Base-by-base conservation (phyloP, 2,888 invertebrate species). In the Eurytoma californica region DNA sequence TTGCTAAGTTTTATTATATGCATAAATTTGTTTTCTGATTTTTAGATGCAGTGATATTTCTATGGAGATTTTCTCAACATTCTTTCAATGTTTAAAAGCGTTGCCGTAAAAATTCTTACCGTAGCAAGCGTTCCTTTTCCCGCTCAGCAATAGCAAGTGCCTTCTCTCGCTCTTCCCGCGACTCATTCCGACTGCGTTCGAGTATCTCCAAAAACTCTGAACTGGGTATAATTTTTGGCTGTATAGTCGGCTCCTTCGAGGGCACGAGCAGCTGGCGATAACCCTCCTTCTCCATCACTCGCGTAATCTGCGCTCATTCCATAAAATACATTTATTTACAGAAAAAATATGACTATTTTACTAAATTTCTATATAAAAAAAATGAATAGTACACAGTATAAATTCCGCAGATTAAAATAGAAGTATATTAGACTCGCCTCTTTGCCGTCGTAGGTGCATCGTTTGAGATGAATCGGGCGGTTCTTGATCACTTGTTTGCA, bases 181-280 rank as follows among this genome's bases (percentile, higher is more conserved):
- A 83, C 13, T 82, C 75, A 13, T 79, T 77, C 3, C 67, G 83
- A 49, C 85, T 83, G 13, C 85, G 83, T 47, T 85, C 82, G 3
- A 83, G 83, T 72, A 86, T 83, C 3, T 85, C 81, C 13, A 93
- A 91, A 80, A 92, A 93, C 82, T 95, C 94, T 0, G 90, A 88
- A 76, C 91, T 92, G 0, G 92, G 92, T 87, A 94, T 91, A 57
- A 94, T 90, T 3, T 92, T 93, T 0, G 94, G 93, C 83, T 92
- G 92, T 76, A 91, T 91, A 80, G 92, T 92, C 0, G 92, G 91
- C 49, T 91, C 87, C 2, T 87, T 88, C 67, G 91, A 91, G 0
- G 94, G 93, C 0, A 94, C 89, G 3, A 93, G 12, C 16, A 81
- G 14, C 3, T 67, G 74, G 1, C 81, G 73, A 12, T 58, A 74